Conservation (phyloP, 64 coral and sea anemone species). For the Montipora capricornis region DNA sequence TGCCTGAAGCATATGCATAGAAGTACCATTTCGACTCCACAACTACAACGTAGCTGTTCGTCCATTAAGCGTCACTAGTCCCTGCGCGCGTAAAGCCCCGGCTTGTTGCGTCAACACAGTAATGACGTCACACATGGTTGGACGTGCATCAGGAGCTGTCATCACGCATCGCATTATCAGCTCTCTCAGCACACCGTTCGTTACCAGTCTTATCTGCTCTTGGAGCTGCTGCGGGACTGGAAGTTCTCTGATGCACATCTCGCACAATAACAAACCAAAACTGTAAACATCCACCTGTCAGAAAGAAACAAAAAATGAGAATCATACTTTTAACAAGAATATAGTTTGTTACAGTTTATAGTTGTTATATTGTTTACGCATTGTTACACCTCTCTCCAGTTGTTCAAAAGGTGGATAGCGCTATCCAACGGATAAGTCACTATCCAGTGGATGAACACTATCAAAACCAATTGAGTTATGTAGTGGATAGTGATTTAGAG, state of each 20-base stretch:
- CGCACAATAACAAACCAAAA: conserved; percentile 93
- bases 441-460: no score
- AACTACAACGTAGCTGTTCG: conserved; percentile 61
- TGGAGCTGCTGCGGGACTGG: conserved; percentile 87
- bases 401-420: no score
- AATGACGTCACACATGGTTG: conserved; percentile 69
- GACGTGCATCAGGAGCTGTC: conserved; percentile 66
- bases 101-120: conserved; percentile 65
- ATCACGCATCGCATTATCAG: conserved; percentile 77
- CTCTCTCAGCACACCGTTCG: conserved; percentile 90
- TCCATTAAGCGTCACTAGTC: conserved; percentile 72
- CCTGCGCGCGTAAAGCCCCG: conserved; percentile 35
- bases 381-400: no score
- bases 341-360: no score
- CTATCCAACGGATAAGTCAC: no score
- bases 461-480: no score
- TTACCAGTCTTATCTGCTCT: conserved; percentile 83
- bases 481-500: no score
- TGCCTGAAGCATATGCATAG: no score
- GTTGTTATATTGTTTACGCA: no score
- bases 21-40: not conserved
- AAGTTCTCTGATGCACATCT: conserved; percentile 95
- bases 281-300: conserved; percentile 82
- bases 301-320: not conserved
- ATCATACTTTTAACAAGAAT: not conserved